Evolutionary conservation across 2,797 vertebrate genomes (phyloP), one percentile per base, ranked within the genome.

Genomic region (Pelochelys cantorii): DNA sequence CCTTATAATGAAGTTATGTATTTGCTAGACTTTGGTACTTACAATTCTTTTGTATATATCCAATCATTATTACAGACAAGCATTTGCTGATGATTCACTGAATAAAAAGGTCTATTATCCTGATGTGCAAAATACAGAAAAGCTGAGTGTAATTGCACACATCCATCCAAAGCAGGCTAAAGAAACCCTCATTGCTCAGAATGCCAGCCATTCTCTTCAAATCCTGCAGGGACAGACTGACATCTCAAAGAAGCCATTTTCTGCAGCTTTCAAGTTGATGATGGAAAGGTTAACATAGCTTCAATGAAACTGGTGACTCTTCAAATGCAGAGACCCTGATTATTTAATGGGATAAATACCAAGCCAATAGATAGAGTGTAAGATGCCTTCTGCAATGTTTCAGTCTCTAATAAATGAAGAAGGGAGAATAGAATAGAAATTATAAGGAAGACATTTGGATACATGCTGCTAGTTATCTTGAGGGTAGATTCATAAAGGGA

Each of bases 1-100:
- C 12, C 7, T 90, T 94, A 59, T 74, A 62, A 59, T 90, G 65
- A 94, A 83, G 54, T 31, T 85, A 86, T 42, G 17, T 48, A 83
- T 57, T 88, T 22, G 2, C 90, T 90, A 93, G n/a, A 65, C 48
- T 29, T 48, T 37, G 42, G 48, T 77, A 79, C 53, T 93, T 91
- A 81, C n/a, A 93, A 90, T 83, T 90, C 2, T 78, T 89, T 89
- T 90, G 2, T 79, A 5, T 92, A 89, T 3, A 12, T 7, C 87
- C 23, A 84, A 0, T 91, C 88, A 86, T 84, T 93, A 75, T 3
- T 55, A 48, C n/a, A 80, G 78, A 90, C 81, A 90, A 93, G 22
- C 5, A 93, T 90, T 93, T 94, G 92, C 79, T 85, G n/a, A 11
- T 93, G 59, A 84, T 86, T 3, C 48, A 52, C 12, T 84, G 59